Base-by-base conservation (phyloP, 2,888 invertebrate genomes). In the Eupeodes latifasciatus region DNA sequence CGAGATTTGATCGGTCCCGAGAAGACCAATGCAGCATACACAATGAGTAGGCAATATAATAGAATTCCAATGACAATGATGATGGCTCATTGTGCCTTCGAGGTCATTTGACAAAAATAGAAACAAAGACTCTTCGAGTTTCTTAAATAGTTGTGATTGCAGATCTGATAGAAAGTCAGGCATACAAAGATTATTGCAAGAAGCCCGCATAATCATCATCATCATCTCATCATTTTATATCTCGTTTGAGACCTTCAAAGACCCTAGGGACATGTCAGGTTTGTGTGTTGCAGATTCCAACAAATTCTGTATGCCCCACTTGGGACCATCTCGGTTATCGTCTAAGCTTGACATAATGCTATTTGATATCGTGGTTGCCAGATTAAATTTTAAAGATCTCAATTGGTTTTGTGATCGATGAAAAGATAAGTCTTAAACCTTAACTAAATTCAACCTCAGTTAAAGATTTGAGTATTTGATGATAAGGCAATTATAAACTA, bases 241-340 rank as follows among this genome's bases (percentile, higher is more conserved):
- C 16, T 66, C 51, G 64, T 57, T 44, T 40, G 16, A 44, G 44
- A 61, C 61, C 53, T 51, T 14, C 16, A n/a, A 44, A 62, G 75
- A 71, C 86, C 71, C 76, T 72, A 16, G 53, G 57, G 79, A 76
- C 80, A 78, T 88, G 80, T 88, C 87, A 84, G 74, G 76, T 72
- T 79, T 76, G 36, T 67, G 36, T 67, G 44, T 79, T 69, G 78
- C 86, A 62, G 71, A 79, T 40, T 83, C 36, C 80, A 77, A 81
- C 72, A 59, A 61, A 9, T 61, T 59, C 34, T 53, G 4, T 44
- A 19, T 55, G 7, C 36, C 40, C 40, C 9, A 19, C 19, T 51
- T 71, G 44, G 19, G 10, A 40, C 40, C 40, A 71, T 53, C 53
- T 55, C 14, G 19, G 34, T 40, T 55, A 9, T 40, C 55, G 4